A percentile compares a stretch with the other conserved stretches of the same genome.
These are phyloP conservation scores for Leptobrachium leishanense DNA, from an alignment of 2,113 vertebrate species.

Conservation along the genomic window DNA sequence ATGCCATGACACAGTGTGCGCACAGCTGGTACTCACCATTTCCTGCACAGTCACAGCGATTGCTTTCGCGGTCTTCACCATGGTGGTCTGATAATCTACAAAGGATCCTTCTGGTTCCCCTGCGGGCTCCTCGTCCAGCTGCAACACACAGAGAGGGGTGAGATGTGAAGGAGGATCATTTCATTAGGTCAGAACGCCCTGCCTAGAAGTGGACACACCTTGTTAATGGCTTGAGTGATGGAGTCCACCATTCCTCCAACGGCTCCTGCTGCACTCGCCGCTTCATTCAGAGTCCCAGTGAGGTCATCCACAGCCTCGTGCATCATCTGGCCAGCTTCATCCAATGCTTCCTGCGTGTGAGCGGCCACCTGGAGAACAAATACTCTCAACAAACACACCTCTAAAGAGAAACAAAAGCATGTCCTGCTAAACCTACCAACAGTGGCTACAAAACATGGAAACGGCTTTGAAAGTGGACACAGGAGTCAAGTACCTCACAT, in stretches of 20 bases:
- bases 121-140: conserved; percentile 82
- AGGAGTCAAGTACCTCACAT: too few species aligned
- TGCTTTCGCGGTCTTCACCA: conserved; percentile 96
- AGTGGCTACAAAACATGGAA: too few species aligned
- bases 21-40: conserved; percentile 74
- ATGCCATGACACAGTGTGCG: too few species aligned
- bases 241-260: conserved; percentile 96
- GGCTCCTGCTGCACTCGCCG: conserved; percentile 88
- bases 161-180: background rate
- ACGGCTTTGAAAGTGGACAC: too few species aligned
- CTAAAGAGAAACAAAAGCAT: too few species aligned
- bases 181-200: too few species aligned
- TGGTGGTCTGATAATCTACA: conserved; percentile 97
- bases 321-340: conserved; percentile 97
- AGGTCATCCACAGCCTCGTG: conserved; percentile 95
- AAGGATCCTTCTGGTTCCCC: conserved; percentile 91
- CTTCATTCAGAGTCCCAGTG: conserved; percentile 83
- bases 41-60: conserved; percentile 96
- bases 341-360: conserved; percentile 92
- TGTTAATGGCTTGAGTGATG: conserved; percentile 91
- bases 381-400: too few species aligned
- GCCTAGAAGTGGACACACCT: conserved; percentile 58
- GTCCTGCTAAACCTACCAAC: too few species aligned
- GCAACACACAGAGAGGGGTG: conserved; percentile 1
- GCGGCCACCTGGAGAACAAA: conserved; percentile 73